Evolutionary conservation across 2,888 invertebrate genomes (phyloP).

Genomic region (Neelides folsomi): DNA sequence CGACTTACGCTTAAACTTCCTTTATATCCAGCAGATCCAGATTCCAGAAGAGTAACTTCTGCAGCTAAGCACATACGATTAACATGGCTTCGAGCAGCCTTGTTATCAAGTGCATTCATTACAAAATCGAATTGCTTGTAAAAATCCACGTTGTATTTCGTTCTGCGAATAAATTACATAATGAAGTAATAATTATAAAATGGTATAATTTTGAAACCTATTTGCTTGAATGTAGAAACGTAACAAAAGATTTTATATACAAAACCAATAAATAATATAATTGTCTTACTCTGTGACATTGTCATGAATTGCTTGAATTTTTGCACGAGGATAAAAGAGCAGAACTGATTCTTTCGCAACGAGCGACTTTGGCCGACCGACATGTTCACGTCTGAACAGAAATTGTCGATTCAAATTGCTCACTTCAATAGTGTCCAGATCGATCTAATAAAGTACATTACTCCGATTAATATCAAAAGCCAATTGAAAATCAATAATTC

Average conservation of each 20-base stretch:
- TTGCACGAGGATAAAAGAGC: slow-evolving; percentile 72
- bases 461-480: neutral
- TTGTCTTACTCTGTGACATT: slow-evolving; percentile 69
- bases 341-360: slow-evolving; percentile 82
- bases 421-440: slow-evolving; percentile 98
- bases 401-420: slow-evolving; percentile 98
- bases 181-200: neutral
- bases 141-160: slow-evolving; percentile 77
- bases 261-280: neutral
- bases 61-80: slow-evolving; percentile 97
- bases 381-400: slow-evolving; percentile 95
- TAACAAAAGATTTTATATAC: too few relatives aligned
- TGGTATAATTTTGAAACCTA: too few relatives aligned
- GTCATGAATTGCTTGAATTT: slow-evolving; percentile 80
- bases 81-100: slow-evolving; percentile 92
- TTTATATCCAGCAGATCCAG: slow-evolving; percentile 91
- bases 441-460: slow-evolving; percentile 59
- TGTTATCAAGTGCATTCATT: slow-evolving; percentile 92
- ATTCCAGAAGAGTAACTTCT: slow-evolving; percentile 85
- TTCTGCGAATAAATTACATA: slow-evolving; percentile 45
- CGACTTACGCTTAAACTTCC: slow-evolving; percentile 59
- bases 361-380: slow-evolving; percentile 89
- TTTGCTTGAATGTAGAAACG: too few relatives aligned
- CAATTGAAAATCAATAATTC: neutral
- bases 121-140: slow-evolving; percentile 84